Conservation (phyloP, 2,113 vertebrate species). For the Onychostruthus taczanowskii region DNA sequence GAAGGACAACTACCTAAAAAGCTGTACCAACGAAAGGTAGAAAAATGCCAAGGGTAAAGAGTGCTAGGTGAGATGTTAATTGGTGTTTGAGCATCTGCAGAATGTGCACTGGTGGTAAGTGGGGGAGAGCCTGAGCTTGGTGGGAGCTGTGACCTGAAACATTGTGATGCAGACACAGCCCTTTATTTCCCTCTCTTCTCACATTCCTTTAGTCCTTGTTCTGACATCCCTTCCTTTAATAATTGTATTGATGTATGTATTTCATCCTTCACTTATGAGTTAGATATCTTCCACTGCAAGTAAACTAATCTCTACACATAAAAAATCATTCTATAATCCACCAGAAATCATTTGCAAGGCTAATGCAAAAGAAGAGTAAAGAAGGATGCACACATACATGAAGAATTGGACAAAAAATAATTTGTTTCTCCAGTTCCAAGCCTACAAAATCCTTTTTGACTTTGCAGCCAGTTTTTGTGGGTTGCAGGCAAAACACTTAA, state of each 20-base stretch:
- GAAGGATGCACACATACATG: neutral
- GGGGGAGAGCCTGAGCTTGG: neutral
- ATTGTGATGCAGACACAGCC: neutral
- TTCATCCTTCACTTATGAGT: neutral
- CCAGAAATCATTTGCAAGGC: neutral
- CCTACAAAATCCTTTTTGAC: slow-evolving; percentile 3
- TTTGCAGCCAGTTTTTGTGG: neutral
- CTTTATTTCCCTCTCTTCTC: neutral
- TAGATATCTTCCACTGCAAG: neutral
- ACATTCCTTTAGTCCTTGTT: neutral
- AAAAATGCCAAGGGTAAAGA: neutral
- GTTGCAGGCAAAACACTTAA: neutral
- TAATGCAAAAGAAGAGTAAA: neutral
- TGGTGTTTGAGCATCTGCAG: neutral
- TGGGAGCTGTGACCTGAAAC: neutral
- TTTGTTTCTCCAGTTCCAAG: neutral
- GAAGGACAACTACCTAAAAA: neutral
- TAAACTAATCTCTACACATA: neutral
- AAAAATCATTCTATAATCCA: neutral
- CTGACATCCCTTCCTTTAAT: neutral
- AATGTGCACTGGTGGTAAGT: neutral
- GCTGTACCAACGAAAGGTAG: neutral
- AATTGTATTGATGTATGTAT: neutral
- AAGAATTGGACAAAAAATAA: fast-evolving
- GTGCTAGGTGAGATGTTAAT: neutral